Conservation (phyloP, 2,113 vertebrate species). For the Mus pahari region DNA sequence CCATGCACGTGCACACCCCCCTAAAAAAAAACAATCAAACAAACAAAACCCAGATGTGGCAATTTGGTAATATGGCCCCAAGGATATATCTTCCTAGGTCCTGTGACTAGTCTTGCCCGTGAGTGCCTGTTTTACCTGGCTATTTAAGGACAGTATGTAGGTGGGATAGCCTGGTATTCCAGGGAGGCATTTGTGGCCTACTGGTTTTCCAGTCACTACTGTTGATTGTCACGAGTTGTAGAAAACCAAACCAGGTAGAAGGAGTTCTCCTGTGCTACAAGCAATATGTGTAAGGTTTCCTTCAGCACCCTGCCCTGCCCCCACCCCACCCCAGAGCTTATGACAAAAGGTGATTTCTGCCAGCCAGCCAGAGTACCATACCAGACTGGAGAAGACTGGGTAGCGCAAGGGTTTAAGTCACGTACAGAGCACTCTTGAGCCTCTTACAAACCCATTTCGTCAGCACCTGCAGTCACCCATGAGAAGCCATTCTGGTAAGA, state of each 20-base stretch:
- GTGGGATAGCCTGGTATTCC: not conserved
- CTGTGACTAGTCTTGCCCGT: not conserved
- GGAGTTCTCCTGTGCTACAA: not conserved
- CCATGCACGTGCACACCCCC: too few species aligned
- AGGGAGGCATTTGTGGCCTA: not conserved
- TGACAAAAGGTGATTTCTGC: not conserved
- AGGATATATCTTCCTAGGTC: not conserved
- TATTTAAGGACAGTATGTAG: too few species aligned
- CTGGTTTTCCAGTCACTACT: not conserved
- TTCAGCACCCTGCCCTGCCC: fast-evolving
- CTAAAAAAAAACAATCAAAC: not conserved
- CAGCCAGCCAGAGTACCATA: not conserved
- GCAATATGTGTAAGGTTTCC: not conserved
- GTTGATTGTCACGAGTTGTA: not conserved
- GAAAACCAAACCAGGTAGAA: not conserved
- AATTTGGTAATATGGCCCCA: not conserved
- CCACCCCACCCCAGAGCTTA: not conserved
- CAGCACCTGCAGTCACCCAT: not conserved
- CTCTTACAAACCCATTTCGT: not conserved
- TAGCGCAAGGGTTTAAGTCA: not conserved
- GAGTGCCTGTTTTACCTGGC: not conserved
- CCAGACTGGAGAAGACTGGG: not conserved
- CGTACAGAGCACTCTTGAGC: not conserved
- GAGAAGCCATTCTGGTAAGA: not conserved
- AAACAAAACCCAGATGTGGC: not conserved